These are phyloP conservation scores for Anguilla pacifica DNA, from an alignment of 2,797 vertebrate species.

Conservation along the genomic window DNA sequence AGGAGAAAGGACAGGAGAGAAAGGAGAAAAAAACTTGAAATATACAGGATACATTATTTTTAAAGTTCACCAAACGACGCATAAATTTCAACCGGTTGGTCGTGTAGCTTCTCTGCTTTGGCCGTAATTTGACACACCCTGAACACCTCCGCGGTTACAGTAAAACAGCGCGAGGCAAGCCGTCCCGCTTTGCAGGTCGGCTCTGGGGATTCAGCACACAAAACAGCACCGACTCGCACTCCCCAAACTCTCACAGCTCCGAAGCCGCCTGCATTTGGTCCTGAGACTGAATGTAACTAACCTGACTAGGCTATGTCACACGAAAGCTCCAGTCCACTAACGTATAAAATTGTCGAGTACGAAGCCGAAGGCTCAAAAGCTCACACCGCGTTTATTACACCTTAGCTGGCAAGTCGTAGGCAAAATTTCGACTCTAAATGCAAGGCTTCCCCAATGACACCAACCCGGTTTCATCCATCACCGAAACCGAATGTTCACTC, in stretches of 20 bases:
- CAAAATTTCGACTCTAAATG: not conserved
- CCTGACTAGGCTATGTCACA: too few relatives aligned
- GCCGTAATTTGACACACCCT: not conserved
- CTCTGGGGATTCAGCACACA: not conserved
- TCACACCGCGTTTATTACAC: not conserved
- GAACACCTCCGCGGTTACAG: not conserved
- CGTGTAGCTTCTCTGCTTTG: too few relatives aligned
- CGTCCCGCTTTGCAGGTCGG: not conserved
- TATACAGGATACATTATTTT: too few relatives aligned
- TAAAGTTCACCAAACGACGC: too few relatives aligned
- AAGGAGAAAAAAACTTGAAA: too few relatives aligned
- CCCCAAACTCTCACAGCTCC: not conserved
- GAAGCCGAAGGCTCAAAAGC: not conserved
- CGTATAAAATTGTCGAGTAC: not conserved
- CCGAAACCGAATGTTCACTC: not conserved
- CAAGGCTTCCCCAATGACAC: not conserved
- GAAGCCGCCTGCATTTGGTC: not conserved
- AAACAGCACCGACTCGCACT: not conserved
- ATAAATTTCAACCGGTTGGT: too few relatives aligned
- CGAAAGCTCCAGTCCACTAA: not conserved
- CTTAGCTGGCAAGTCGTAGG: not conserved
- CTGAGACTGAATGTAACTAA: not conserved
- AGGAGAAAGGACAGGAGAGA: too few relatives aligned
- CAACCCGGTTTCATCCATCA: not conserved
- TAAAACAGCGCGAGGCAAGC: too few relatives aligned